Conservation (phyloP, 2,113 vertebrate species). For the Tachuris rubrigastra region DNA sequence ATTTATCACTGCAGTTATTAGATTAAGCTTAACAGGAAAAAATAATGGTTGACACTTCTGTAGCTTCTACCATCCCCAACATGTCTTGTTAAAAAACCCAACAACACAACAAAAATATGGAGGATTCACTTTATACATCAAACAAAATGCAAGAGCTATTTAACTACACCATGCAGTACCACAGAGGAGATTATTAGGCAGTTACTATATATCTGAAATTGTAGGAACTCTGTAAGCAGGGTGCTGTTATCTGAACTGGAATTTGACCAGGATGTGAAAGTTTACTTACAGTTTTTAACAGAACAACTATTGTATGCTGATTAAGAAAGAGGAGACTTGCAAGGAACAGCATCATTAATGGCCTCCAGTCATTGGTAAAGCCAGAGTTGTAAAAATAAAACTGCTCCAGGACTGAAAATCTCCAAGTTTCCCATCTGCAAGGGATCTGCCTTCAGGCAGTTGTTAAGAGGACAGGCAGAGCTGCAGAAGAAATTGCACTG, state of each 20-base stretch:
- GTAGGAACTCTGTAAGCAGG: not conserved
- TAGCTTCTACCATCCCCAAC: not conserved
- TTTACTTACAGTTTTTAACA: not conserved
- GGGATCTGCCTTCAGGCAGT: not conserved
- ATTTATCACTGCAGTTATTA: not conserved
- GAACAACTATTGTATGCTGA: not conserved
- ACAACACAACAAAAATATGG: not conserved
- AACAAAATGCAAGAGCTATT: not conserved
- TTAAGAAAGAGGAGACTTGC: not conserved
- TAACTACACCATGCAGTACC: not conserved
- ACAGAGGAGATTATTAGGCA: not conserved
- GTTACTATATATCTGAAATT: not conserved
- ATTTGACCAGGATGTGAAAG: not conserved
- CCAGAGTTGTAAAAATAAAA: not conserved
- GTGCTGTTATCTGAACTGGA: not conserved
- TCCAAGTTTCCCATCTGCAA: not conserved
- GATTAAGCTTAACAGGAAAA: not conserved
- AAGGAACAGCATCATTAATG: not conserved
- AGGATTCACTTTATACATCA: not conserved
- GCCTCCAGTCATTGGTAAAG: not conserved
- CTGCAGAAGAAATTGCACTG: not conserved
- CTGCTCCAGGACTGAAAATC: not conserved
- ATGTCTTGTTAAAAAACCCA: not conserved
- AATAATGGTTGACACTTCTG: not conserved
- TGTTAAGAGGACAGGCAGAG: not conserved